A percentile compares a stretch with the other conserved stretches of the same genome.
These are phyloP conservation scores for Xyrichtys novacula DNA, from an alignment of 2,797 vertebrate genomes.

Conservation along the genomic window DNA sequence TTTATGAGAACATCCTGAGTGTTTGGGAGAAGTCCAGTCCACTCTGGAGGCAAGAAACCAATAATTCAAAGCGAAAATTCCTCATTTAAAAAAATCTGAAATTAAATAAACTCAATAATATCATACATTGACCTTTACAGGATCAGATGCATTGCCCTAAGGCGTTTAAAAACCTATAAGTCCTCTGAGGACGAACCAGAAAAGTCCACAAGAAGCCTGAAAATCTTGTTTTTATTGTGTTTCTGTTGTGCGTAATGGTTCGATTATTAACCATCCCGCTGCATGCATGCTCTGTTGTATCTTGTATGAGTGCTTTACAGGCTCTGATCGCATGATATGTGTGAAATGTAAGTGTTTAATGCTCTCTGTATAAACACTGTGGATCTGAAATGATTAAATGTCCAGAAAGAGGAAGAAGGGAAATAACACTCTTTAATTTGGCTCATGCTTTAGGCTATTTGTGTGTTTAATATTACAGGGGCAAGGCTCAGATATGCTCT, in stretches of 20 bases:
- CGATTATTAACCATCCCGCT: neutral
- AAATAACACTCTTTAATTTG: slow-evolving; percentile 81
- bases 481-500: slow-evolving; percentile 71
- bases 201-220: slow-evolving; percentile 10
- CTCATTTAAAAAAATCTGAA: slow-evolving; percentile 20
- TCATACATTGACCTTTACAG: slow-evolving; percentile 48
- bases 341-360: slow-evolving; percentile 3
- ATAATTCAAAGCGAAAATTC: slow-evolving; percentile 11
- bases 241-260: slow-evolving; percentile 1
- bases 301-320: slow-evolving; percentile 10
- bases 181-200: slow-evolving; percentile 26
- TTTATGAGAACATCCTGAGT: neutral
- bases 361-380: slow-evolving; percentile 39
- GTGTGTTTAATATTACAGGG: slow-evolving; percentile 77
- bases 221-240: slow-evolving; percentile 11
- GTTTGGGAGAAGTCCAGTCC: neutral
- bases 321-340: slow-evolving; percentile 3
- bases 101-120: slow-evolving; percentile 35
- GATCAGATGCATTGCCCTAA: slow-evolving; percentile 39
- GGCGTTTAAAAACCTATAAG: slow-evolving; percentile 31
- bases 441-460: slow-evolving; percentile 81
- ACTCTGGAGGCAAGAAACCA: neutral
- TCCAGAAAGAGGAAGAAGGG: slow-evolving; percentile 70
- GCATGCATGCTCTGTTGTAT: neutral
- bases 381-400: slow-evolving; percentile 72